Evolutionary conservation across 1,140 invertebrate species (phyloP), one percentile per base, ranked within the genome.

Genomic region (Stratiolaelaps scimitus): DNA sequence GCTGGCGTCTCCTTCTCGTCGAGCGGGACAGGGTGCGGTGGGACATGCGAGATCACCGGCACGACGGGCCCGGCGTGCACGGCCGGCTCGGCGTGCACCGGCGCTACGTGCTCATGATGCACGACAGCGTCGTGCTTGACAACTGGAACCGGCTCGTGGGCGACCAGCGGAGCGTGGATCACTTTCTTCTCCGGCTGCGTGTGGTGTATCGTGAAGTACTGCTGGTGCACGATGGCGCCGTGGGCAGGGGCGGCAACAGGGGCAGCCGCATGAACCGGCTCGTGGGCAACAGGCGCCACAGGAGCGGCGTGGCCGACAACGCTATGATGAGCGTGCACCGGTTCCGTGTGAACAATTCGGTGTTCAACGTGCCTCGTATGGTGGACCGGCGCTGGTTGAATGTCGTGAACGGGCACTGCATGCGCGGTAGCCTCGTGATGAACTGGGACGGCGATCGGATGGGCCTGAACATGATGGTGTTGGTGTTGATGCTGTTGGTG

Each of bases 201-300:
- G 23, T 60, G 53, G 34, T 60, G 53, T 29, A 60, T 60, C 23
- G 53, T 60, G 53, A 60, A 60, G 23, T 60, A 60, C 23, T 60
- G 53, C 23, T 60, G 53, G 26, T 60, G 53, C 13, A 60, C 53
- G 23, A 34, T 60, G n/a, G 15, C 53, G 26, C 53, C 53, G 53
- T 60, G 53, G 34, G 34, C 34, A 10, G 4, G 34, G 34, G 5
- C 34, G 23, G 53, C 53, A 26, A 6, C 5, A 28, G 15, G 15
- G 15, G 53, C 15, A 34, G 17, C 17, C 15, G 15, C 53, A 34
- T 60, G 53, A 2, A 34, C 53, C 15, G 23, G 1, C 23, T 60
- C 53, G 23, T 60, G 53, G 34, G 26, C 15, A 34, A 60, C 10
- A 10, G 34, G 34, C 4, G 10, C 34, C 23, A 60, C 53, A 34